phyloP scores from a whole-genome alignment of 30 jellyfish, hydroid and myxozoan species.

The Rhopilema esculentum region DNA sequence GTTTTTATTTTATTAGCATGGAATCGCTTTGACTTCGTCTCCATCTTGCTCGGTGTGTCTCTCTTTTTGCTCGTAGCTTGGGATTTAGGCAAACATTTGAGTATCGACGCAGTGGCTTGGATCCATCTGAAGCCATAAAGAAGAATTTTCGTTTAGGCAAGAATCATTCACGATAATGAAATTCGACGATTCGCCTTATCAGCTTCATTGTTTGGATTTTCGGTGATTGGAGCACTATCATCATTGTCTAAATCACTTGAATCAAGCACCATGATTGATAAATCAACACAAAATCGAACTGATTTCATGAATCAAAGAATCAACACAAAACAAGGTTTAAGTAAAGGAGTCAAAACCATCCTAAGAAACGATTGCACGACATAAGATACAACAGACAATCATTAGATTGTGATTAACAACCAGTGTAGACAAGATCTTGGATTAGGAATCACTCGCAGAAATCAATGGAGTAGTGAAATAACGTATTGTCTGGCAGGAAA shows the following conservation, averaged over 20 bases:
- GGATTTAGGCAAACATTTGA: constrained; percentile 35
- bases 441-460: neutral
- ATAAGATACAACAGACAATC: neutral
- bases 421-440: neutral
- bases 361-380: neutral
- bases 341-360: neutral
- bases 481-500: neutral
- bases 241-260: neutral
- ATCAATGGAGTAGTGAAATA: neutral
- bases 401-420: neutral
- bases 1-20: neutral
- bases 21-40: constrained; percentile 41
- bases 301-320: neutral
- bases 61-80: constrained; percentile 16
- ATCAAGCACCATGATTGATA: neutral
- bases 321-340: neutral
- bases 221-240: neutral
- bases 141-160: neutral
- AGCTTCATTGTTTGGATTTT: neutral
- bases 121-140: constrained; percentile 25
- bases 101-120: constrained; percentile 32
- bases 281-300: neutral
- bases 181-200: neutral
- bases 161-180: neutral
- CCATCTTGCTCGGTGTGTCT: constrained; percentile 23